Evolutionary conservation across 2,888 invertebrate genomes (phyloP).

Genomic region (Philopedon plagiatum): DNA sequence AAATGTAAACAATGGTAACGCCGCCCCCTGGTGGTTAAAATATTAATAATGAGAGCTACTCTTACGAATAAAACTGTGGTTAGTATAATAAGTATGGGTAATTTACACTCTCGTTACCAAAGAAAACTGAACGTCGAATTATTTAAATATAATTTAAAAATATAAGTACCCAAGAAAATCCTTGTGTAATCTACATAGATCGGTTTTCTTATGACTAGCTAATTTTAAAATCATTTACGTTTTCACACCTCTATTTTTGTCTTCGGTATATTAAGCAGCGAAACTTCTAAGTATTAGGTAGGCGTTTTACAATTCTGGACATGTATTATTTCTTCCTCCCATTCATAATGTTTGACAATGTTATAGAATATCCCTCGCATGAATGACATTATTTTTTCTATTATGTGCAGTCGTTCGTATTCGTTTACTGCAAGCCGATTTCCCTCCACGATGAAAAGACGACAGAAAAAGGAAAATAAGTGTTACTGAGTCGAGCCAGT

Average conservation of each 20-base stretch:
- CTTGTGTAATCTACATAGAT: too few relatives aligned
- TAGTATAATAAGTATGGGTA: too few relatives aligned
- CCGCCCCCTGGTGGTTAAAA: too few relatives aligned
- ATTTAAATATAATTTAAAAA: too few relatives aligned
- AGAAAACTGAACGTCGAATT: too few relatives aligned
- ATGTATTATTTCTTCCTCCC: constrained; percentile 65
- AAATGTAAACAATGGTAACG: too few relatives aligned
- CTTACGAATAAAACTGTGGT: too few relatives aligned
- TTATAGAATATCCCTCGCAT: constrained; percentile 60
- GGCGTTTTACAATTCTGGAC: constrained; percentile 64
- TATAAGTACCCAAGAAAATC: too few relatives aligned
- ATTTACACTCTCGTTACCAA: too few relatives aligned
- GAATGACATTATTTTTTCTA: constrained; percentile 61
- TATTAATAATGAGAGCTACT: too few relatives aligned
- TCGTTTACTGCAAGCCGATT: constrained; percentile 40
- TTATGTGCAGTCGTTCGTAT: constrained; percentile 38
- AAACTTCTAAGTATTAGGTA: constrained; percentile 61
- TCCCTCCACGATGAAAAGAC: constrained; percentile 40
- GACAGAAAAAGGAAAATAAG: constrained; percentile 41
- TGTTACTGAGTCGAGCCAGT: constrained; percentile 12
- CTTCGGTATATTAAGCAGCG: constrained; percentile 59
- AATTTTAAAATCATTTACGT: constrained; percentile 28
- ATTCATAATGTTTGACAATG: constrained; percentile 64
- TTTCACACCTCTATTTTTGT: constrained; percentile 52
- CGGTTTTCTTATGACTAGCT: not conserved